These are phyloP conservation scores for Acanthis flammea DNA, from an alignment of 2,797 vertebrate species.

Conservation along the genomic window DNA sequence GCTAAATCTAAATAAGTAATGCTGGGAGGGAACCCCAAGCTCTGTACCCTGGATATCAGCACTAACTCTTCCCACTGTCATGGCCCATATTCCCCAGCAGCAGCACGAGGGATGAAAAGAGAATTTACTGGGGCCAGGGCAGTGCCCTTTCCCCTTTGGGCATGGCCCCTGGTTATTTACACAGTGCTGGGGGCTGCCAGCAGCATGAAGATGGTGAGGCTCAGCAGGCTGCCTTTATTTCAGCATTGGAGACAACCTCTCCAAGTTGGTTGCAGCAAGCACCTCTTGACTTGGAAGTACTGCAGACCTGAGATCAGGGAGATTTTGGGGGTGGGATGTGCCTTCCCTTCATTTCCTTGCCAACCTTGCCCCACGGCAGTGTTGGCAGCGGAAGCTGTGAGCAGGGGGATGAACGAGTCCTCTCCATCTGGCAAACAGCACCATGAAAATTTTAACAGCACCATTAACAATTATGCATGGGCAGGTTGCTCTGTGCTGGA, in stretches of 20 bases:
- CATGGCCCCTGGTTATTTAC: neutral
- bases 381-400: neutral
- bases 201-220: neutral
- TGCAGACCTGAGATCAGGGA: neutral
- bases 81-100: neutral
- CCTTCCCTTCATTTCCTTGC: neutral
- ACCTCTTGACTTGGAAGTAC: neutral
- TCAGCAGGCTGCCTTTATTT: neutral
- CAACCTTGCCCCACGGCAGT: fast-evolving
- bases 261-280: neutral
- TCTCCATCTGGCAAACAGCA: neutral
- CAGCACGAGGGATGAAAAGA: neutral
- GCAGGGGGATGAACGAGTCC: neutral
- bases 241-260: neutral
- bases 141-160: neutral
- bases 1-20: neutral
- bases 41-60: neutral
- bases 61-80: neutral
- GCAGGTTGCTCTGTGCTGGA: neutral
- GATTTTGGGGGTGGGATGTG: neutral
- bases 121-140: neutral
- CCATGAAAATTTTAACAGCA: neutral
- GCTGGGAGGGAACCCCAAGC: neutral
- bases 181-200: neutral
- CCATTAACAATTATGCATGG: neutral